Evolutionary conservation across 2,797 vertebrate genomes (phyloP), one percentile per base, ranked within the genome.

Genomic region (Hapalemur alaotrensis): DNA sequence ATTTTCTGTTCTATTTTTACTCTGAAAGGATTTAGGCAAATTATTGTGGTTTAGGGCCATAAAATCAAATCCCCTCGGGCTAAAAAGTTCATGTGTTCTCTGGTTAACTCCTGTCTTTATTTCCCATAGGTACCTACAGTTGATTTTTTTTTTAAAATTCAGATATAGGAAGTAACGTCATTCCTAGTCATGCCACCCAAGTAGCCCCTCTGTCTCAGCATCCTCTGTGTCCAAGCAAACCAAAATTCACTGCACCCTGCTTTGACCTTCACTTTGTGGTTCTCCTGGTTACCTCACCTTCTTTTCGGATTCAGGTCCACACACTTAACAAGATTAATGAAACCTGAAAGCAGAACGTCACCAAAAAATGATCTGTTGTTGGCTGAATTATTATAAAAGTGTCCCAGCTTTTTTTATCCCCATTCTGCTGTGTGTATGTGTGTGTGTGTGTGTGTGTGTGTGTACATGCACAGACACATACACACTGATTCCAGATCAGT

Each of bases 11-110:
- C 22, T 57, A 4, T 76, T 88, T 96, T 83, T 83, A 48, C 11
- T 88, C 22, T 83, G 28, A 72, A 84, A 69, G 6, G 85, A 96
- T 88, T 87, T 91, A 80, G n/a, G 59, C 28, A 90, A 76, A 52
- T 79, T 41, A 38, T 83, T 23, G 15, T 81, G 8, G 25, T 48
- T 95, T 75, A 41, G 20, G 9, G 12, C 18, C 48, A 72, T 70
- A 52, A 69, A 92, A 80, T 93, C 17, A 70, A 75, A 46, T 72
- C 30, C 2, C 1, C 25, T 61, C 41, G 4, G 65, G 38, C 11
- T 79, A 70, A 52, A 83, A 87, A 38, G 20, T 46, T n/a, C 2
- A 11, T 25, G 11, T 65, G 4, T 57, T 94, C 30, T 76, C 54
- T 88, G 32, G 72, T 59, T 94, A 88, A 35, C 12, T 48, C 10